Percentiles rank a stretch among this genome's conserved stretches.
These are phyloP conservation scores for Eilema depressum DNA, from an alignment of 2,888 invertebrate genomes.

Conservation along the genomic window DNA sequence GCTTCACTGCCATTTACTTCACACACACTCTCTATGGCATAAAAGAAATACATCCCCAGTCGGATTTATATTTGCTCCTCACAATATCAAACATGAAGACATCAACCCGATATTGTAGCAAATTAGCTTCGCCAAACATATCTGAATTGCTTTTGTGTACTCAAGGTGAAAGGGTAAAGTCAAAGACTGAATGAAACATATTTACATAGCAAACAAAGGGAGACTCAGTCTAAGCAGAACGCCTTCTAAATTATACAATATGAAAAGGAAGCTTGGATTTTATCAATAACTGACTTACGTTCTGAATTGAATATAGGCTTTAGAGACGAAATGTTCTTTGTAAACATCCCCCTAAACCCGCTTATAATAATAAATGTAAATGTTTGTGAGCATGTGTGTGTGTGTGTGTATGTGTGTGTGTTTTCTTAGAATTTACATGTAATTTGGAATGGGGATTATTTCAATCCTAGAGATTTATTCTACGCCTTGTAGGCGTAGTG, in stretches of 20 bases:
- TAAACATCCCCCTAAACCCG: background rate
- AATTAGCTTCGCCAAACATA: constrained; percentile 61
- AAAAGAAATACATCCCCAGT: background rate
- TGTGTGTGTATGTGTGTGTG: background rate
- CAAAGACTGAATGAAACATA: constrained; percentile 35
- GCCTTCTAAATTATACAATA: constrained; percentile 17
- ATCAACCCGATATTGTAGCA: constrained; percentile 49
- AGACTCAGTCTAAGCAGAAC: constrained; percentile 15
- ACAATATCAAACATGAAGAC: constrained; percentile 47
- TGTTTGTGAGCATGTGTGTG: background rate
- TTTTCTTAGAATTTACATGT: background rate
- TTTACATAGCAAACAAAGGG: constrained; percentile 42
- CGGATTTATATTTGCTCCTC: constrained; percentile 9
- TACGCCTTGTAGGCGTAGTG: too few relatives aligned
- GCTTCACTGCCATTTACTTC: too few relatives aligned
- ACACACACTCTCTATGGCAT: too few relatives aligned
- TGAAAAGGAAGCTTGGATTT: constrained; percentile 23
- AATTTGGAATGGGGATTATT: background rate
- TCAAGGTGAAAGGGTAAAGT: constrained; percentile 49
- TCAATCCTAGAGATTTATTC: too few relatives aligned
- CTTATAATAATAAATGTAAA: background rate
- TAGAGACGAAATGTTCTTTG: constrained; percentile 1
- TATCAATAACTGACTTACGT: constrained; percentile 11
- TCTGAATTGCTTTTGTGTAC: constrained; percentile 38
- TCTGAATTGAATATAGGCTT: constrained; percentile 2